Evolutionary conservation across 2,888 invertebrate genomes (phyloP).

Genomic region (Eucera pruinosa): DNA sequence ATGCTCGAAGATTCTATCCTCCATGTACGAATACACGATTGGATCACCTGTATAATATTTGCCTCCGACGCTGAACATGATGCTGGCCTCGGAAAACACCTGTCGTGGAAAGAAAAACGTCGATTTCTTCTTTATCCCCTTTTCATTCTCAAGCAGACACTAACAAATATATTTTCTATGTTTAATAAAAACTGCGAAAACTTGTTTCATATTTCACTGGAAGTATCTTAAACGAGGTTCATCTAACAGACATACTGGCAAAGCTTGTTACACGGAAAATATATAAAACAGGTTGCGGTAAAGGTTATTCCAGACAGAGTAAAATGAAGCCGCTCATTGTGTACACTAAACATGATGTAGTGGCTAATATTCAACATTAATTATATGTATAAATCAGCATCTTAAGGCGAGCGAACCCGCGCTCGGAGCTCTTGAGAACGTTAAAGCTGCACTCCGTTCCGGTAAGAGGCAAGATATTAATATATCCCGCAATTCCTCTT

Average conservation of each 20-base stretch:
- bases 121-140: neutral
- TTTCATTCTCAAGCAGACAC: neutral
- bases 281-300: constrained; percentile 6
- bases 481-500: constrained; percentile 34
- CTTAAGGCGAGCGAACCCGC: constrained; percentile 13
- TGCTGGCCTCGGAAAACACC: constrained; percentile 92
- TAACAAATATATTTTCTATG: neutral
- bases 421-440: constrained; percentile 8
- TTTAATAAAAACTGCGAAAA: neutral
- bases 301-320: constrained; percentile 31
- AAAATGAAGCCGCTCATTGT: constrained; percentile 37
- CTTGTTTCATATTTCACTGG: constrained; percentile 5
- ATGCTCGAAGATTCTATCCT: constrained; percentile 92
- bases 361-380: constrained; percentile 52
- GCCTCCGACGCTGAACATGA: constrained; percentile 93
- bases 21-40: constrained; percentile 89
- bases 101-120: constrained; percentile 79
- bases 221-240: neutral
- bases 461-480: constrained; percentile 37
- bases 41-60: constrained; percentile 91
- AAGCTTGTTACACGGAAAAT: neutral
- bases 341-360: constrained; percentile 40
- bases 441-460: neutral
- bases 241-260: neutral
- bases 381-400: constrained; percentile 44